Base-by-base conservation (phyloP, 30 jellyfish, hydroid and myxozoan species). In the Hydra vulgaris region DNA sequence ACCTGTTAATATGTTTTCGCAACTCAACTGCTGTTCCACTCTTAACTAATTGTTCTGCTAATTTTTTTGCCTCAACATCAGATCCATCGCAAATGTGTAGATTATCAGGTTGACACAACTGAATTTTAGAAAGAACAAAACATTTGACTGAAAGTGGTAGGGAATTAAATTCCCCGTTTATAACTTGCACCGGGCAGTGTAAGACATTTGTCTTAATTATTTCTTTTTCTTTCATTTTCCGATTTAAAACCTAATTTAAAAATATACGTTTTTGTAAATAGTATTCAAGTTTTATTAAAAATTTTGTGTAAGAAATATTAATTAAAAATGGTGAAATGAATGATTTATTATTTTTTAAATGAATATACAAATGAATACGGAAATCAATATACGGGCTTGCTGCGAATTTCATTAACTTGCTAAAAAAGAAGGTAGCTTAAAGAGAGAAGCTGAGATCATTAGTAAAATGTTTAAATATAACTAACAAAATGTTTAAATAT, bases 11-110 rank as follows among this genome's bases (percentile, higher is more conserved):
- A 71, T 78, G 75, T 74, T 93, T 93, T 68, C 86, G 69, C 83
- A 93, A 74, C 68, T 88, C 82, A 18, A 40, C 66, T 54, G 93
- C 72, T 79, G 69, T 81, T 8, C 96, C 96, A 23, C 85, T 74
- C 54, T 26, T 27, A 25, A 66, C 94, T 84, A 93, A 75, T 74
- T 17, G 54, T 7, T 86, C 54, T 7, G 93, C 66, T 21, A 93
- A 70, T 27, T 26, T 71, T 19, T 84, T 54, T 23, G 15, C 76
- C 81, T 93, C 99, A 21, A 82, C 94, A 18, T 93, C 99, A 16
- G 96, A 83, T 18, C 99, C 99, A 84, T 93, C 95, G 52, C 96
- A 93, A 54, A 93, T 93, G 77, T 93, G 95, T 22, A 93, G 82
- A 80, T 84, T 80, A 54, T 83, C 94, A 3, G 99, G 96, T 67